Base-by-base conservation (phyloP, 2,797 vertebrate species). In the Todus mexicanus region DNA sequence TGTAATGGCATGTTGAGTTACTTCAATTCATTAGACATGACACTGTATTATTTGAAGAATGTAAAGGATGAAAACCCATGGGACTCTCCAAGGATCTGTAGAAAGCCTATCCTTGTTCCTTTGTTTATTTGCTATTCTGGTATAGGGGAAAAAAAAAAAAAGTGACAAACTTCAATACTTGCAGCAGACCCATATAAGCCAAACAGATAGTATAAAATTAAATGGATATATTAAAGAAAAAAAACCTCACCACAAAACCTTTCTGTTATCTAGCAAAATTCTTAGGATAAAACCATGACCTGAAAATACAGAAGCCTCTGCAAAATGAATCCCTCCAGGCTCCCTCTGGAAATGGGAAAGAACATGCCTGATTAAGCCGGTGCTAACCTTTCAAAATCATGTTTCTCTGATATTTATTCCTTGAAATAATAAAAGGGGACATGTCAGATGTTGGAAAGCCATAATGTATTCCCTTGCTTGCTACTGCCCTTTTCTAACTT, bases 361-460 rank as follows among this genome's bases (percentile, higher is more conserved):
- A 90, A 71, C 71, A 82, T 89, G 77, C 83, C 90, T 95, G 90
- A 96, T 96, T 92, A 96, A 93, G 53, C 80, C 2, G 9, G 74
- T 87, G 77, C 56, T 93, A 93, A 93, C 88, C 88, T 94, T 96
- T 96, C 16, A 64, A 88, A 95, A 68, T 79, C 56, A 45, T 78
- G 74, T 86, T 90, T 93, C 90, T 70, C 53, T 95, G 91, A 60
- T 93, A 91, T 94, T 96, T 95, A 76, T 88, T 94, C 68, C 76
- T 14, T 90, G 80, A 90, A 96, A 88, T 92, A 93, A 95, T 87
- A 89, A 92, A 93, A 95, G n/a, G 17, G 54, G 74, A 88, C 80
- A 56, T 92, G 85, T 88, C 73, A 88, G 68, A 70, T 89, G 31
- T 73, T 50, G 29, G 90, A 87, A 91, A 82, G 35, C 51, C 64